phyloP scores from a whole-genome alignment of 2,888 invertebrate genomes.

The Orthonevra nobilis region DNA sequence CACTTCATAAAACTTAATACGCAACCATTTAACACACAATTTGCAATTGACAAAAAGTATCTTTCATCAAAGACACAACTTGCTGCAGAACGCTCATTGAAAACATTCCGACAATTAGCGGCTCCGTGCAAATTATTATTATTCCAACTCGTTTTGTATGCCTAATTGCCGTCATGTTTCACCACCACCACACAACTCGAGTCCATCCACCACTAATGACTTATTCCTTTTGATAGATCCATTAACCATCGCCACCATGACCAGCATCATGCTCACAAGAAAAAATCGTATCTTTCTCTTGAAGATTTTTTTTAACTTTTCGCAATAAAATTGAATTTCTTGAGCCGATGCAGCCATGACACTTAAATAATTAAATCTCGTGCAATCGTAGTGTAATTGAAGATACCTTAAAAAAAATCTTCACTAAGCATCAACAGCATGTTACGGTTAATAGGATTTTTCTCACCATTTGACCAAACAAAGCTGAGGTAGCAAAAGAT shows the following conservation, averaged over 20 bases:
- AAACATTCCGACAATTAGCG: conserved; percentile 50
- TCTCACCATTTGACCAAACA: conserved; percentile 29
- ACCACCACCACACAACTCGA: conserved; percentile 18
- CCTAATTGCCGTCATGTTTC: conserved; percentile 42
- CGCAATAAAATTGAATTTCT: conserved; percentile 13
- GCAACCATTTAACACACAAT: too few relatives aligned
- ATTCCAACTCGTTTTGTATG: conserved; percentile 38
- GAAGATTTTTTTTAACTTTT: conserved; percentile 3
- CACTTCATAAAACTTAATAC: too few relatives aligned
- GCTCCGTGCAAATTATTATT: conserved; percentile 42
- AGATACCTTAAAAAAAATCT: background rate
- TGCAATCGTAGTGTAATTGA: conserved; percentile 15
- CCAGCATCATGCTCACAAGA: conserved; percentile 1
- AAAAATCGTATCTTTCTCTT: background rate
- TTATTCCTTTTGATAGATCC: conserved; percentile 45
- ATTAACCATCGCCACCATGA: conserved; percentile 43
- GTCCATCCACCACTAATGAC: conserved; percentile 23
- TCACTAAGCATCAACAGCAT: background rate
- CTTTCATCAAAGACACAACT: conserved; percentile 39
- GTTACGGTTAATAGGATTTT: conserved; percentile 28
- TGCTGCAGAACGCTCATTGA: conserved; percentile 35
- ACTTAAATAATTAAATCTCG: conserved; percentile 32
- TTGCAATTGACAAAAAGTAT: conserved; percentile 38
- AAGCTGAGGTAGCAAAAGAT: background rate
- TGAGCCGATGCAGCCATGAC: conserved; percentile 17